Evolutionary conservation across 2,888 invertebrate species (phyloP).

Genomic region (Apantesis nais): DNA sequence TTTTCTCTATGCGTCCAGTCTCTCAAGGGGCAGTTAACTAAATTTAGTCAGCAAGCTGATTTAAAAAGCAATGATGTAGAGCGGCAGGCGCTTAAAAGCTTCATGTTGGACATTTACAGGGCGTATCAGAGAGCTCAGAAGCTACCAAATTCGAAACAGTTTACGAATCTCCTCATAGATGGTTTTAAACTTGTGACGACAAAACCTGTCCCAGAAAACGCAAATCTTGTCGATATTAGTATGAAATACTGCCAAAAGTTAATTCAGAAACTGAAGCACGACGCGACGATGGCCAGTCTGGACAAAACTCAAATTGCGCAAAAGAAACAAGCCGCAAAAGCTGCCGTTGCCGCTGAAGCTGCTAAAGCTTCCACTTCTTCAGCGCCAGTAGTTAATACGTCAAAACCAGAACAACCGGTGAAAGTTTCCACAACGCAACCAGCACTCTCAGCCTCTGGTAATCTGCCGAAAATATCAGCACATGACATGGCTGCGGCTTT

Average conservation of each 20-base stretch:
- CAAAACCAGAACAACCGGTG: conserved; percentile 62
- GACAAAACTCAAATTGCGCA: conserved; percentile 72
- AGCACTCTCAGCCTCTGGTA: conserved; percentile 41
- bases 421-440: conserved; percentile 34
- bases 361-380: conserved; percentile 49
- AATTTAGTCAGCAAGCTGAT: conserved; percentile 79
- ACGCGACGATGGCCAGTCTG: conserved; percentile 72
- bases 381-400: conserved; percentile 27
- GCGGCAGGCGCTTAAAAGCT: conserved; percentile 78
- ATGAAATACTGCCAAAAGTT: conserved; percentile 89
- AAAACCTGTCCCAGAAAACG: conserved; percentile 86
- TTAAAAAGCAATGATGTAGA: conserved; percentile 78
- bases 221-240: conserved; percentile 88
- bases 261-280: conserved; percentile 85
- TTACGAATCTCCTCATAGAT: conserved; percentile 88
- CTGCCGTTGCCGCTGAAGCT: conserved; percentile 53
- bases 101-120: conserved; percentile 87
- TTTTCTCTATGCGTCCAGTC: conserved; percentile 90
- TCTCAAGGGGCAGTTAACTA: conserved; percentile 87
- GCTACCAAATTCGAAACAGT: conserved; percentile 85
- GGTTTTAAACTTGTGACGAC: conserved; percentile 88
- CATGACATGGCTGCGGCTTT: conserved; percentile 74
- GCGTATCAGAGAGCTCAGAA: conserved; percentile 90
- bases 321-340: conserved; percentile 69
- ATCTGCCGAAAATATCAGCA: conserved; percentile 68